Percentiles rank a stretch among this genome's conserved stretches.
These are phyloP conservation scores for Brachypodius melanocephalos DNA, from an alignment of 2,113 vertebrate genomes.

Conservation along the genomic window DNA sequence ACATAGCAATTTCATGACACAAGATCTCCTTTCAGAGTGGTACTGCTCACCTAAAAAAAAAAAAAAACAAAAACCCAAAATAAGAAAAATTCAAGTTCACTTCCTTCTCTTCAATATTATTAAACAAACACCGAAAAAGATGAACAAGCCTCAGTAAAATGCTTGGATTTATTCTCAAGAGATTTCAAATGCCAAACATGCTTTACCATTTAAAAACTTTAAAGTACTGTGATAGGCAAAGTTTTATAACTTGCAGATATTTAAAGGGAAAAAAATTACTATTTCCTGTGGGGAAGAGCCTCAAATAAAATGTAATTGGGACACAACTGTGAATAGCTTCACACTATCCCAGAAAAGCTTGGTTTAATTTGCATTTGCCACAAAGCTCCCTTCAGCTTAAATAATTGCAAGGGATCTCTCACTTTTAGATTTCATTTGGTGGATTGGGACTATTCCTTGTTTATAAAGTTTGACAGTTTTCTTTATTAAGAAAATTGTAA, in stretches of 20 bases:
- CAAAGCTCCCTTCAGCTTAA: slow-evolving; percentile 31
- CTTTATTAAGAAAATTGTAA: slow-evolving; percentile 25
- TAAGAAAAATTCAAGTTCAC: not conserved
- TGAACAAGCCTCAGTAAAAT: not conserved
- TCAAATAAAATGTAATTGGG: slow-evolving; percentile 50
- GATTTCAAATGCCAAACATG: slow-evolving; percentile 18
- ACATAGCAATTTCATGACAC: not conserved
- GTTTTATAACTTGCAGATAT: slow-evolving; percentile 26
- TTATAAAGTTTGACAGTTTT: slow-evolving; percentile 27
- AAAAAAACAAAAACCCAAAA: no score
- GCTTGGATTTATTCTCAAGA: not conserved
- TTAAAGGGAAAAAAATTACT: not conserved
- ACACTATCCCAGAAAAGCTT: slow-evolving; percentile 15
- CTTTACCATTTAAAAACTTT: slow-evolving; percentile 24
- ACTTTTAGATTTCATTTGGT: slow-evolving; percentile 32
- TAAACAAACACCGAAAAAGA: not conserved
- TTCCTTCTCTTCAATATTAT: not conserved
- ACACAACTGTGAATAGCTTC: slow-evolving; percentile 10
- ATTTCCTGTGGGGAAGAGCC: slow-evolving; percentile 37
- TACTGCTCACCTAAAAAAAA: not conserved
- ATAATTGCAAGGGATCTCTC: slow-evolving; percentile 28
- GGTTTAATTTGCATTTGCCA: slow-evolving; percentile 54
- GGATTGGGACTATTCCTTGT: slow-evolving; percentile 13
- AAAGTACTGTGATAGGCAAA: not conserved
- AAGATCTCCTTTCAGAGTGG: not conserved